Percentiles rank a stretch among this genome's conserved stretches.
phyloP scores from a whole-genome alignment of 2,888 invertebrate genomes.

The Cyclophora albipunctata region DNA sequence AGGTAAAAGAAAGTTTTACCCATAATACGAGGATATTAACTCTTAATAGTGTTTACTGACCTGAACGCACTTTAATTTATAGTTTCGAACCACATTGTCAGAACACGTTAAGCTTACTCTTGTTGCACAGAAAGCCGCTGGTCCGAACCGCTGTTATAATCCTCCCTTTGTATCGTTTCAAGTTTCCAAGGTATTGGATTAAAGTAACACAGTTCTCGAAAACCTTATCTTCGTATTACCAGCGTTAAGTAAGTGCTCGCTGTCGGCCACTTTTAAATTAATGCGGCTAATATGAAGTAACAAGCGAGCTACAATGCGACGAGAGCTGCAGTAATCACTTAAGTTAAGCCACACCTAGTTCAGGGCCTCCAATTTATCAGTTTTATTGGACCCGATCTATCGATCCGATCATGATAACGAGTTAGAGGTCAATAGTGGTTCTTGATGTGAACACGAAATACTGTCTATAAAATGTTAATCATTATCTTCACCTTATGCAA shows the following conservation, averaged over 20 bases:
- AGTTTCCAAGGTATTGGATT: too few relatives aligned
- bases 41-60: too few relatives aligned
- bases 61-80: too few relatives aligned
- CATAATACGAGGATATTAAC: too few relatives aligned
- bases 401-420: constrained; percentile 33
- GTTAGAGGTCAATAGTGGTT: constrained; percentile 10
- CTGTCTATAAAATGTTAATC: background rate
- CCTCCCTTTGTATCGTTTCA: too few relatives aligned
- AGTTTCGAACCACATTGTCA: constrained; percentile 11
- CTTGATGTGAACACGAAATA: constrained; percentile 11
- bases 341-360: constrained; percentile 61
- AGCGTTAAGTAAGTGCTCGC: constrained; percentile 4
- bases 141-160: background rate
- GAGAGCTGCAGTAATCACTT: constrained; percentile 71
- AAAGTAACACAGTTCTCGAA: background rate
- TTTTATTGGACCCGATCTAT: constrained; percentile 43
- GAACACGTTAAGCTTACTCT: constrained; percentile 6
- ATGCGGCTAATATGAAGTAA: constrained; percentile 21
- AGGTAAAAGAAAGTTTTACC: too few relatives aligned
- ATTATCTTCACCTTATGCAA: constrained; percentile 7
- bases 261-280: constrained; percentile 13
- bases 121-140: background rate
- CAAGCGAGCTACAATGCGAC: constrained; percentile 22
- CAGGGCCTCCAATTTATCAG: constrained; percentile 48
- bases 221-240: constrained; percentile 4